A percentile compares a stretch with the other conserved stretches of the same genome.
Evolutionary conservation across 2,888 invertebrate species (phyloP).

Genomic region (Teinopalpus imperialis): DNA sequence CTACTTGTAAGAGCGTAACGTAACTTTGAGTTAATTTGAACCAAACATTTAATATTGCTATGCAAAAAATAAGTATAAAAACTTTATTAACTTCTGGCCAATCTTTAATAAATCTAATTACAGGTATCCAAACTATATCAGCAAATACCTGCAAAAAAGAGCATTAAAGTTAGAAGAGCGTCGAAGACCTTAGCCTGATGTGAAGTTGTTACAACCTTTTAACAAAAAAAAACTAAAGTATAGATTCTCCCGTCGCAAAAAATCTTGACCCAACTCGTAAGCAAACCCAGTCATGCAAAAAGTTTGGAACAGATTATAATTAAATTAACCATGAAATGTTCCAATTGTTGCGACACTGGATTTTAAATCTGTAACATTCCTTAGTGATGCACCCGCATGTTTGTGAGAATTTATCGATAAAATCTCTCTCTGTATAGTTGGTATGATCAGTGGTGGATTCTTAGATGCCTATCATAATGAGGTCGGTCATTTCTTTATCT

Average conservation of each 20-base stretch:
- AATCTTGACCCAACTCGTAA: slow-evolving; percentile 38
- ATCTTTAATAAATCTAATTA: too few relatives aligned
- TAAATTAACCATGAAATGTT: slow-evolving; percentile 50
- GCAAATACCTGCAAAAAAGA: too few relatives aligned
- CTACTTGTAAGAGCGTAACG: too few relatives aligned
- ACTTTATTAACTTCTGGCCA: too few relatives aligned
- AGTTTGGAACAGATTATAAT: slow-evolving; percentile 41
- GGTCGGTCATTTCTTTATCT: slow-evolving; percentile 38
- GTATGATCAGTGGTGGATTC: slow-evolving; percentile 28
- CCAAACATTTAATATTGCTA: too few relatives aligned
- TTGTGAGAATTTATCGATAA: slow-evolving; percentile 34
- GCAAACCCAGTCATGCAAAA: slow-evolving; percentile 45
- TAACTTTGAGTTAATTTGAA: too few relatives aligned
- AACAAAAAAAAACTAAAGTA: too few relatives aligned
- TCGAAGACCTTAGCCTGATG: too few relatives aligned
- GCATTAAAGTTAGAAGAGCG: too few relatives aligned
- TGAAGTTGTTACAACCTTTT: slow-evolving; percentile 25
- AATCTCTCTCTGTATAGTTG: slow-evolving; percentile 10
- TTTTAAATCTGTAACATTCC: slow-evolving; percentile 19
- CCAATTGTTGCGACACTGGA: slow-evolving; percentile 39
- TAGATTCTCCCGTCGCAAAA: slow-evolving; percentile 35
- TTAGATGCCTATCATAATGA: slow-evolving; percentile 45
- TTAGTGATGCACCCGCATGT: slow-evolving; percentile 17
- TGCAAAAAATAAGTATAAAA: too few relatives aligned
- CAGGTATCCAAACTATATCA: too few relatives aligned